Evolutionary conservation across 2,888 invertebrate genomes (phyloP).

Genomic region (Perizoma affinitatum): DNA sequence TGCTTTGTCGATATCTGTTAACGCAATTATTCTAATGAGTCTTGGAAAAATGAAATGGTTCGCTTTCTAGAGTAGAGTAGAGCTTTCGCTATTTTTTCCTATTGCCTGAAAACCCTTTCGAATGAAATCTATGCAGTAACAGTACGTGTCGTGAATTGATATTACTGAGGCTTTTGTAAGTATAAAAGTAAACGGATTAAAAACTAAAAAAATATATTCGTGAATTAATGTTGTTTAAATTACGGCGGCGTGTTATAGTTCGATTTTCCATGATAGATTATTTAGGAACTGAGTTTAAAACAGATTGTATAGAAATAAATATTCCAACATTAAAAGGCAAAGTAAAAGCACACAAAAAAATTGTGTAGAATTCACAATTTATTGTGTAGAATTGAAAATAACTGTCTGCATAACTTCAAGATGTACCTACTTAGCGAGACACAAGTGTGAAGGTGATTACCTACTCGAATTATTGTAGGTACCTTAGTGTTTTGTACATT

Average conservation of each 20-base stretch:
- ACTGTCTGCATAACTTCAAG: constrained; percentile 17
- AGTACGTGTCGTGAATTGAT: too few relatives aligned
- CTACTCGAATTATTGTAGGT: constrained; percentile 27
- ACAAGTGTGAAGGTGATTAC: constrained; percentile 31
- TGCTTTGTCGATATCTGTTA: background rate
- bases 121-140: too few relatives aligned
- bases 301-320: background rate
- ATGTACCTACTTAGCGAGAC: constrained; percentile 9
- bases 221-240: too few relatives aligned
- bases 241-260: too few relatives aligned
- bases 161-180: too few relatives aligned
- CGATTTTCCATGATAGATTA: too few relatives aligned
- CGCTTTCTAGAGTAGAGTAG: too few relatives aligned
- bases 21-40: background rate
- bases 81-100: too few relatives aligned
- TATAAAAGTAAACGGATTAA: too few relatives aligned
- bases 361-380: background rate
- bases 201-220: too few relatives aligned
- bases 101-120: too few relatives aligned
- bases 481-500: background rate
- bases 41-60: background rate
- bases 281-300: background rate
- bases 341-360: background rate
- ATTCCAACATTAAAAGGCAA: background rate
- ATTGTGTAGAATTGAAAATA: background rate